Conservation (phyloP, 1,140 invertebrate genomes). For the Dolichoris vasculosae region DNA sequence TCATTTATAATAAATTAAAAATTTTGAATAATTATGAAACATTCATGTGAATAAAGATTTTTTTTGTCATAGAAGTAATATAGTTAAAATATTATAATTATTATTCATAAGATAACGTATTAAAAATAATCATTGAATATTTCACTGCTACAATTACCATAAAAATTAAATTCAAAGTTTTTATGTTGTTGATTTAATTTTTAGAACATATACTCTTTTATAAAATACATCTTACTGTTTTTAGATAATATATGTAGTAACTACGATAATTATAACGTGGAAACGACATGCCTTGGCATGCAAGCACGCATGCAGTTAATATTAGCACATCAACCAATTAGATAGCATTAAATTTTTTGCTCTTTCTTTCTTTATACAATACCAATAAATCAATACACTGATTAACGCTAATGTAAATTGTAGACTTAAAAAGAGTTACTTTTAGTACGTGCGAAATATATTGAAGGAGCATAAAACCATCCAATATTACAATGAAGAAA, state of each 20-base stretch:
- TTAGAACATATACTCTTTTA: neutral
- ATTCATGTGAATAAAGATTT: too few relatives aligned
- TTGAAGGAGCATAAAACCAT: too few relatives aligned
- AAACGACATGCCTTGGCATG: neutral
- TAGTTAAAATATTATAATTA: too few relatives aligned
- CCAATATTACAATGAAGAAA: neutral
- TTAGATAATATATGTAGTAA: neutral
- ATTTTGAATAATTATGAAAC: too few relatives aligned
- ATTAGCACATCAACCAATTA: neutral
- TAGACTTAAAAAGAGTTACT: conserved; percentile 16
- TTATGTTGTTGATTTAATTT: too few relatives aligned
- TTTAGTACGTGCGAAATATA: neutral
- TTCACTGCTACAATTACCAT: too few relatives aligned
- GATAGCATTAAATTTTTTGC: conserved; percentile 6
- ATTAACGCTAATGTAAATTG: neutral
- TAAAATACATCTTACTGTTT: neutral
- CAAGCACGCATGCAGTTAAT: neutral
- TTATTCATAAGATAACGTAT: too few relatives aligned
- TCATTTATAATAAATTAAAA: too few relatives aligned
- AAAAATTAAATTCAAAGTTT: too few relatives aligned
- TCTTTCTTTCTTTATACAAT: conserved; percentile 29
- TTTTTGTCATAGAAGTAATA: too few relatives aligned
- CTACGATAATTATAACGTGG: neutral
- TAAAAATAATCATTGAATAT: too few relatives aligned
- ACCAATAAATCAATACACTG: neutral